A percentile compares a stretch with the other conserved stretches of the same genome.
These are phyloP conservation scores for Muscicapa striata DNA, from an alignment of 2,797 vertebrate genomes.

Conservation along the genomic window DNA sequence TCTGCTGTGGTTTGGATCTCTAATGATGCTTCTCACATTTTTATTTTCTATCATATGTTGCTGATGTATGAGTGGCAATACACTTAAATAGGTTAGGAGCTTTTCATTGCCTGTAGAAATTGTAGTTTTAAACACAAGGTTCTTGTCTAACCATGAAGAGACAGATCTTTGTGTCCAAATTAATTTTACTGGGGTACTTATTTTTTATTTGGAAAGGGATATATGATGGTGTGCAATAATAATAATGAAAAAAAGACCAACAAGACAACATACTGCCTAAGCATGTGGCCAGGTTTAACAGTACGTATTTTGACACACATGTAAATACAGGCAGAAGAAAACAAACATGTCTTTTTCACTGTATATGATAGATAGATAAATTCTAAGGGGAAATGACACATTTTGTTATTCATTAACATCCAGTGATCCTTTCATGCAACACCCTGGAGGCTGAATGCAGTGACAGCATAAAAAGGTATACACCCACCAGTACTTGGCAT, in stretches of 20 bases:
- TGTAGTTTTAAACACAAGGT: not conserved
- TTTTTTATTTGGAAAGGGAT: not conserved
- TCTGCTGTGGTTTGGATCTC: not conserved
- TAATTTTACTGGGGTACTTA: not conserved
- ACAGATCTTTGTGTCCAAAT: not conserved
- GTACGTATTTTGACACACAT: conserved; percentile 56
- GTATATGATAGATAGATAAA: conserved; percentile 60
- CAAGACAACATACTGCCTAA: conserved; percentile 51
- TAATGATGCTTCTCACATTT: not conserved
- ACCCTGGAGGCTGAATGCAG: conserved; percentile 69
- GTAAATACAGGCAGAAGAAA: conserved; percentile 66
- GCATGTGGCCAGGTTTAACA: conserved; percentile 64
- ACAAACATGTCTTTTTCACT: conserved; percentile 64
- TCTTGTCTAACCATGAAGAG: not conserved
- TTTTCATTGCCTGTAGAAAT: not conserved
- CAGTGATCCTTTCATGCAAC: conserved; percentile 66
- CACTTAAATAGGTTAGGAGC: not conserved
- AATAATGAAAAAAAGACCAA: conserved; percentile 56
- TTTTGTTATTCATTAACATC: conserved; percentile 72
- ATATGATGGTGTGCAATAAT: not conserved
- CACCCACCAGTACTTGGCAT: conserved; percentile 68
- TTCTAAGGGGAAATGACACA: conserved; percentile 73
- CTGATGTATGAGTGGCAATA: not conserved
- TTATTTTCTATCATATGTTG: not conserved
- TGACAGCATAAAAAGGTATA: conserved; percentile 71